A percentile compares a stretch with the other conserved stretches of the same genome.
Conservation (phyloP, 2,113 vertebrate genomes). For the Dascyllus trimaculatus region DNA sequence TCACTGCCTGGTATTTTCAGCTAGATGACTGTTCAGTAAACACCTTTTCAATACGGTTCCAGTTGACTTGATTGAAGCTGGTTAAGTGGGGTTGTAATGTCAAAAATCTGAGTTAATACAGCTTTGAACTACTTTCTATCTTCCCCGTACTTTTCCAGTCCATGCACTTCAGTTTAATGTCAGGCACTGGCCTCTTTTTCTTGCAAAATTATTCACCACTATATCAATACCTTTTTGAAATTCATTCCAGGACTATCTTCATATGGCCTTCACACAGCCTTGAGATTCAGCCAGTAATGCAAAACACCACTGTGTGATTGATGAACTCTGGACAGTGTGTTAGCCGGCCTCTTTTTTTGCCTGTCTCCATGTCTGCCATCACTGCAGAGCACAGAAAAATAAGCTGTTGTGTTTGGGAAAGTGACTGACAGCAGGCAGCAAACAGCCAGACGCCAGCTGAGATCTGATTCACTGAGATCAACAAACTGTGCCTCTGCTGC, state of each 20-base stretch:
- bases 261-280: constrained; percentile 48
- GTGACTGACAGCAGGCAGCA: constrained; percentile 72
- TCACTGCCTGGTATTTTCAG: not conserved
- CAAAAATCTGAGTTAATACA: not conserved
- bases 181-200: constrained; percentile 12
- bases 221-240: constrained; percentile 52
- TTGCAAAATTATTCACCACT: constrained; percentile 31
- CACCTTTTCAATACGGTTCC: not conserved
- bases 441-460: constrained; percentile 64
- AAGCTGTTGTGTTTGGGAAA: constrained; percentile 67
- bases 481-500: constrained; percentile 53
- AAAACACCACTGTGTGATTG: constrained; percentile 53
- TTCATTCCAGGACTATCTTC: constrained; percentile 24
- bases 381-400: constrained; percentile 45
- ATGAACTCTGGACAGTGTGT: constrained; percentile 63
- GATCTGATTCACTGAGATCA: constrained; percentile 67
- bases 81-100: not conserved
- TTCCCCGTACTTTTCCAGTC: not conserved
- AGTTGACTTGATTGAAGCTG: not conserved
- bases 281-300: constrained; percentile 49
- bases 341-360: constrained; percentile 32
- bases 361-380: constrained; percentile 48
- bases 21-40: not conserved
- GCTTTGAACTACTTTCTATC: not conserved
- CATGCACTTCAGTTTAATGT: not conserved